Conservation (phyloP, 2,888 invertebrate species). For the Meganola albula region DNA sequence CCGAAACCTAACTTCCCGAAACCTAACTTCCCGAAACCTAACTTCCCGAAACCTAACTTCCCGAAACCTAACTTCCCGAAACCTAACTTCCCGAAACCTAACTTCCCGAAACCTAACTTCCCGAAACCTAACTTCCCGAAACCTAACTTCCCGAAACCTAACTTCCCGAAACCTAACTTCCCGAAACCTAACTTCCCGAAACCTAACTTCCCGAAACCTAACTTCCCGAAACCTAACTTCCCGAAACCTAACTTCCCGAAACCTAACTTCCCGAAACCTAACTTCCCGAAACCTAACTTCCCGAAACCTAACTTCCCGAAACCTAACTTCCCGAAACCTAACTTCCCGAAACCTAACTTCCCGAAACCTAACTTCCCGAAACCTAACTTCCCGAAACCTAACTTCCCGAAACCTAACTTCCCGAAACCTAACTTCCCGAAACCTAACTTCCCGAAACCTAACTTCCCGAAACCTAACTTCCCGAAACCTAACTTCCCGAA, state of each 20-base stretch:
- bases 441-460: slow-evolving; percentile 7
- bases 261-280: no score
- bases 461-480: slow-evolving; percentile 6
- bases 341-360: neutral
- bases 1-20: slow-evolving; percentile 17
- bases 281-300: neutral
- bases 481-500: slow-evolving; percentile 3
- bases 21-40: slow-evolving; percentile 19
- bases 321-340: neutral
- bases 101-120: slow-evolving; percentile 15
- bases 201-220: neutral
- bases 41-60: slow-evolving; percentile 21
- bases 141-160: slow-evolving; percentile 12
- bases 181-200: slow-evolving; percentile 3
- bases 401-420: neutral
- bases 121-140: slow-evolving; percentile 17
- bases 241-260: neutral
- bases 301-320: neutral
- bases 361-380: neutral
- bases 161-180: slow-evolving; percentile 14
- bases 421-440: slow-evolving; percentile 2
- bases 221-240: neutral
- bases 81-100: slow-evolving; percentile 16
- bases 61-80: slow-evolving; percentile 14
- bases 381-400: neutral